Conservation (phyloP, 2,888 invertebrate species). For the Fragum whitleyi region DNA sequence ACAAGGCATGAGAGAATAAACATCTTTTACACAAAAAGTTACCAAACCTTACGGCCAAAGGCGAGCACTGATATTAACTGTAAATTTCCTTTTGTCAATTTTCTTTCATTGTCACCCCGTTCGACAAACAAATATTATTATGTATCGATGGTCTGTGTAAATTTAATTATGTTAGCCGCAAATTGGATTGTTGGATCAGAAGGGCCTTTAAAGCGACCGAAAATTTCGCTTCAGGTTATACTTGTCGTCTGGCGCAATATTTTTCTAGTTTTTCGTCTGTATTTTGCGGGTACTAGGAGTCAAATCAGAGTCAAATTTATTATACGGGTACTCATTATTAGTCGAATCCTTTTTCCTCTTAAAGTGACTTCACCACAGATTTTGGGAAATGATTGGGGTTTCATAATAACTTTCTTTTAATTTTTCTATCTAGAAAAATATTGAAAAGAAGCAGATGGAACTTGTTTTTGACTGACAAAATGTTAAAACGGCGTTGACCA, state of each 20-base stretch:
- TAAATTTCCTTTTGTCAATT: constrained; percentile 39
- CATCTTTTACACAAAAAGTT: constrained; percentile 16
- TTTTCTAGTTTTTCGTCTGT: background rate
- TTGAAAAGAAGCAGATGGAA: too few relatives aligned
- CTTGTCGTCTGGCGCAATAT: constrained; percentile 28
- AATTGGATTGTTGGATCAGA: constrained; percentile 39
- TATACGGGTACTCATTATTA: constrained; percentile 7
- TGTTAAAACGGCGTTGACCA: too few relatives aligned
- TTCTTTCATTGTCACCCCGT: constrained; percentile 7
- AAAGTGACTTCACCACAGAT: too few relatives aligned
- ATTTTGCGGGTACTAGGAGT: background rate
- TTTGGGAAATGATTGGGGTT: too few relatives aligned
- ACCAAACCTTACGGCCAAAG: constrained; percentile 11
- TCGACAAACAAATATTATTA: constrained; percentile 44
- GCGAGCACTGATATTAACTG: constrained; percentile 31
- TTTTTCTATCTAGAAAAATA: too few relatives aligned
- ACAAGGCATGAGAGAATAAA: constrained; percentile 25
- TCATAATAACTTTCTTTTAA: too few relatives aligned
- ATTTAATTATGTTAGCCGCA: constrained; percentile 53
- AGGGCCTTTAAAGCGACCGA: constrained; percentile 33
- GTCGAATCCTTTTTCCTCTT: background rate
- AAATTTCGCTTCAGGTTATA: constrained; percentile 43
- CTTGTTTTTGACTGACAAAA: too few relatives aligned
- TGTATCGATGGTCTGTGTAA: constrained; percentile 51
- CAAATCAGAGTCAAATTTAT: background rate